Evolutionary conservation across 1,140 invertebrate species (phyloP).

Genomic region (Heliconius melpomene): DNA sequence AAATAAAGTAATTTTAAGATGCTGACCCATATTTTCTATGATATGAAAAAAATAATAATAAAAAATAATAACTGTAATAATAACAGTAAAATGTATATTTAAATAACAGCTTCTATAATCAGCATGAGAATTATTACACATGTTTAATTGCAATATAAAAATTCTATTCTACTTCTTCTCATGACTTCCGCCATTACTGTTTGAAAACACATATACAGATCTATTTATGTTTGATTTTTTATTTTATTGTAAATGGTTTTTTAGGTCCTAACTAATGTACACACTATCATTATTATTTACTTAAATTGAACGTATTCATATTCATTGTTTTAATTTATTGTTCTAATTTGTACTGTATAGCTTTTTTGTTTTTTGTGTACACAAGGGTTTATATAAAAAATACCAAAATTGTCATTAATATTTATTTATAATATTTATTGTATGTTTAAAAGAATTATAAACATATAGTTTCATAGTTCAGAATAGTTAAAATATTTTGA

Average conservation of each 20-base stretch:
- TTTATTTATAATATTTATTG: background rate
- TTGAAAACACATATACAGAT: slow-evolving; percentile 36
- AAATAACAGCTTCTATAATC: slow-evolving; percentile 28
- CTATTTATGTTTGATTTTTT: slow-evolving; percentile 26
- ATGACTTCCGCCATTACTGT: slow-evolving; percentile 6
- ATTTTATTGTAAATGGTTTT: slow-evolving; percentile 11
- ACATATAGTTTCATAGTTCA: slow-evolving; percentile 45
- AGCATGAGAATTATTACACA: slow-evolving; percentile 37
- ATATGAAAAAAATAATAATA: slow-evolving; percentile 30
- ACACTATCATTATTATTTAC: slow-evolving; percentile 3
- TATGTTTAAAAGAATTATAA: slow-evolving; percentile 7
- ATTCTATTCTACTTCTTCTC: slow-evolving; percentile 9
- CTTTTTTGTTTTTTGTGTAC: background rate
- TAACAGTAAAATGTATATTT: slow-evolving; percentile 16
- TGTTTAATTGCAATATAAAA: slow-evolving; percentile 5
- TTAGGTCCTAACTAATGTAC: background rate
- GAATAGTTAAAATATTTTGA: slow-evolving; percentile 68
- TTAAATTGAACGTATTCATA: background rate
- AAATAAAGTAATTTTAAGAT: slow-evolving; percentile 42
- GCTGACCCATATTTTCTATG: slow-evolving; percentile 70
- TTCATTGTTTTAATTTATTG: slow-evolving; percentile 11
- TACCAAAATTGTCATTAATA: too few species aligned
- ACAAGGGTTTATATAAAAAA: background rate
- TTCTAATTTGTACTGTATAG: slow-evolving; percentile 2
- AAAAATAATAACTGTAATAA: too few species aligned